Evolutionary conservation across 2,888 invertebrate genomes (phyloP).

Genomic region (Cryptosula pallasiana): DNA sequence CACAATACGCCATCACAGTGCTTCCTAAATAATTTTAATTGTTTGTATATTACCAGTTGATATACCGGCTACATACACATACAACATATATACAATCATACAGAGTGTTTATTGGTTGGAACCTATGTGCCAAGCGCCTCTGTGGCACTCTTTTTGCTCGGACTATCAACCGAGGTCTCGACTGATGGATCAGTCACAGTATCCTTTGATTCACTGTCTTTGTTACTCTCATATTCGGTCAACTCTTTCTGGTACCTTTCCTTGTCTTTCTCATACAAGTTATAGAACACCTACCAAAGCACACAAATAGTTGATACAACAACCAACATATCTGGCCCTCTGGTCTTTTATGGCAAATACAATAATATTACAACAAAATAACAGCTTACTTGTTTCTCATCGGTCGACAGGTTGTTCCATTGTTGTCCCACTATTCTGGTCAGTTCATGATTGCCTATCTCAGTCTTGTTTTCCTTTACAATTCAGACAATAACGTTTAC

Average conservation of each 20-base stretch:
- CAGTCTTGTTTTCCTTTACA: conserved; percentile 43
- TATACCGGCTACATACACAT: no score
- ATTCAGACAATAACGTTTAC: no score
- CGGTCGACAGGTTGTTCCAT: conserved; percentile 40
- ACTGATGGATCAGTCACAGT: not conserved
- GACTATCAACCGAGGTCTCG: not conserved
- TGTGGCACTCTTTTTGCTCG: not conserved
- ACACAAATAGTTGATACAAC: no score
- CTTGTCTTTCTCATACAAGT: conserved; percentile 42
- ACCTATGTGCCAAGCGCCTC: no score
- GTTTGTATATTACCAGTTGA: no score
- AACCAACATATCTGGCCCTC: no score
- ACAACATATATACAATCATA: no score
- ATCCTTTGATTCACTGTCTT: not conserved
- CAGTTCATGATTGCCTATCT: conserved; percentile 42
- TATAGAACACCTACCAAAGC: conserved; percentile 39
- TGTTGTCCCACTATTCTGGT: conserved; percentile 40
- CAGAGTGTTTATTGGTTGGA: no score
- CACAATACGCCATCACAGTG: no score
- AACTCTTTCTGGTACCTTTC: conserved; percentile 37
- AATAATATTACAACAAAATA: no score
- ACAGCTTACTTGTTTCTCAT: conserved; percentile 43
- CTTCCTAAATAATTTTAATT: no score
- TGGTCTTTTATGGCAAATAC: no score
- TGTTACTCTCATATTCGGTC: conserved; percentile 30